Percentiles rank a stretch among this genome's conserved stretches.
Conservation (phyloP, 2,113 vertebrate species). For the Herpailurus yagouaroundi region DNA sequence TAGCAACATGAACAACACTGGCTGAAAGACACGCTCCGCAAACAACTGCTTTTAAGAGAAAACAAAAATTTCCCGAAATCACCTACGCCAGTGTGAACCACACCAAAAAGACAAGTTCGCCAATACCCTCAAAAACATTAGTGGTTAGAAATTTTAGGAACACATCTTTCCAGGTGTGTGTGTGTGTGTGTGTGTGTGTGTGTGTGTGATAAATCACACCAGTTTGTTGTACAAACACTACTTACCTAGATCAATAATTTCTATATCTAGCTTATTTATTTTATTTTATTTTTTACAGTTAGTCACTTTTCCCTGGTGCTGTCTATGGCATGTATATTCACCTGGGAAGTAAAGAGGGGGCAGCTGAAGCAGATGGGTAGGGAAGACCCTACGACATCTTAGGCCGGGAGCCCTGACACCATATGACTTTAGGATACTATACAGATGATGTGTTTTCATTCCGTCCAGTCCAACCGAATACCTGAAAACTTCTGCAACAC, state of each 20-base stretch:
- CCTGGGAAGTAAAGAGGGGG: not conserved
- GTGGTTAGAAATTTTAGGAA: not conserved
- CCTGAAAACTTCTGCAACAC: not conserved
- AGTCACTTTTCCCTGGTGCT: not conserved
- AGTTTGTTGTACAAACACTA: not conserved
- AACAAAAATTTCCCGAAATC: constrained; percentile 20
- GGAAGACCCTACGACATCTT: not conserved
- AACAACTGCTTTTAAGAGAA: not conserved
- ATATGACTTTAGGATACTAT: not conserved
- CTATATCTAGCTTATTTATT: not conserved
- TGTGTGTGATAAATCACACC: not conserved
- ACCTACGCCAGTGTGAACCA: not conserved
- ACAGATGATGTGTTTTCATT: not conserved
- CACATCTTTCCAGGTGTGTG: not conserved
- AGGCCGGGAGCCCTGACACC: not conserved
- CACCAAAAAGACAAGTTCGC: not conserved
- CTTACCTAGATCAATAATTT: not conserved
- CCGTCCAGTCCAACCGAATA: not conserved
- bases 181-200: not conserved
- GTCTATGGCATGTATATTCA: not conserved
- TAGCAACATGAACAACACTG: not conserved
- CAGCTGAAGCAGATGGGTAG: not conserved
- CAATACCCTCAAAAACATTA: not conserved
- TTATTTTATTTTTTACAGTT: not conserved
- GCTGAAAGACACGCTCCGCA: not conserved